Conservation (phyloP, 2,888 invertebrate species). For the Sussaba pulchella region DNA sequence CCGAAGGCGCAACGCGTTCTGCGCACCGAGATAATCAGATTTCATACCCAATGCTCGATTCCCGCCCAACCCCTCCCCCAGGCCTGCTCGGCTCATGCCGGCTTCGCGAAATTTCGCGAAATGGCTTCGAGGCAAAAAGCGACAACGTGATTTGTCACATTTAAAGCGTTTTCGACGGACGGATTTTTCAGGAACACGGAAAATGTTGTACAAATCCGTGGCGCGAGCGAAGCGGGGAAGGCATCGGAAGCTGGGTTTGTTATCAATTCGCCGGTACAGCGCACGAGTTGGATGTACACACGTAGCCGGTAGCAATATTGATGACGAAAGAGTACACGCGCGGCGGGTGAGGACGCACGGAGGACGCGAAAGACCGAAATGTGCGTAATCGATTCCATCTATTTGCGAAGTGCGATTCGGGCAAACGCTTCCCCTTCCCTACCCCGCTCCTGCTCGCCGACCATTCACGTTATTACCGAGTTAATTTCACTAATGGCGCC, state of each 20-base stretch:
- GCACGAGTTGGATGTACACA: background rate
- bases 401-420: conserved; percentile 12
- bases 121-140: conserved; percentile 18
- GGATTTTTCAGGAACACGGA: conserved; percentile 39
- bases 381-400: conserved; percentile 25
- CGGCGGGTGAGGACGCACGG: background rate
- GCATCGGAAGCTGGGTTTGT: background rate
- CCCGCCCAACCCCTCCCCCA: background rate
- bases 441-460: too few relatives aligned
- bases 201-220: conserved; percentile 14
- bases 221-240: conserved; percentile 18
- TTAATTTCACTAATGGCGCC: conserved; percentile 25
- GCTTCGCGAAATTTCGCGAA: conserved; percentile 20
- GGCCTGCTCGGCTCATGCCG: background rate
- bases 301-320: background rate
- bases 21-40: conserved; percentile 38
- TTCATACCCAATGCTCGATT: conserved; percentile 18
- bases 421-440: background rate
- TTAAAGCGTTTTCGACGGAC: conserved; percentile 28
- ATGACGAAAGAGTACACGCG: conserved; percentile 1
- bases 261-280: background rate
- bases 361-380: too few relatives aligned
- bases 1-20: background rate
- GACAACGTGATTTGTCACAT: conserved; percentile 36
- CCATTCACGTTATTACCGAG: conserved; percentile 17